Base-by-base conservation (phyloP, 2,113 vertebrate species). In the Cheilinus undulatus region DNA sequence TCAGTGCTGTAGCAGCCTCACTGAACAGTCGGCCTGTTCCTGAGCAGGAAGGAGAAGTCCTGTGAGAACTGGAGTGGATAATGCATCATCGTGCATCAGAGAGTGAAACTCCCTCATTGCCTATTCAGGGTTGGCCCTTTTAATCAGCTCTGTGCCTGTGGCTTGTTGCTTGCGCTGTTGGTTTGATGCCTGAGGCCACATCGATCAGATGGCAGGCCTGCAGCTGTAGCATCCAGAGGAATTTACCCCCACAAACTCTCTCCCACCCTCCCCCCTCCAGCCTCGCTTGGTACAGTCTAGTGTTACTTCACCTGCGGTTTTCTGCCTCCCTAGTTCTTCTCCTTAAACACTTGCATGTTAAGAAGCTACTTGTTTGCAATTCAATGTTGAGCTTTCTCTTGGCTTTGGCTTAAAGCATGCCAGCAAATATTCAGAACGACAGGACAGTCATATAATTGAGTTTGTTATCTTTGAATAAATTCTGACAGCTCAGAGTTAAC, bases 111-210 rank as follows among this genome's bases (percentile, higher is more conserved):
- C 54, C 61, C 57, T 52, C 34, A 28, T 66, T 60, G 20, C 45
- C 59, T 40, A 4, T 50, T 54, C 40, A 28, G 10, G 27, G 19
- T 49, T 63, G 22, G 63, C 51, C 66, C 67, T 49, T 60, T 64
- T 13, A 58, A 58, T n/a, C 70, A 52, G 38, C 54, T 61, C 67
- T 69, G 61, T 60, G 30, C 51, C 59, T 70, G 64, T 78, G 64
- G 65, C 70, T 83, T 81, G 67, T 69, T 84, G 78, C 82, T 80
- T 73, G 70, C 54, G 11, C 65, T 65, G 43, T 67, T 79, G 66
- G 49, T 73, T 58, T 80, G 69, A 74, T 63, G 64, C 52, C 57
- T 54, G 49, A 49, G 12, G 27, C 42, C 67, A 36, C 56, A 38
- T 65, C 8, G 2, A 46, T 52, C 71, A 78, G 51, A 65, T 54